phyloP scores from a whole-genome alignment of 2,113 vertebrate genomes.

The Dasypus novemcinctus region DNA sequence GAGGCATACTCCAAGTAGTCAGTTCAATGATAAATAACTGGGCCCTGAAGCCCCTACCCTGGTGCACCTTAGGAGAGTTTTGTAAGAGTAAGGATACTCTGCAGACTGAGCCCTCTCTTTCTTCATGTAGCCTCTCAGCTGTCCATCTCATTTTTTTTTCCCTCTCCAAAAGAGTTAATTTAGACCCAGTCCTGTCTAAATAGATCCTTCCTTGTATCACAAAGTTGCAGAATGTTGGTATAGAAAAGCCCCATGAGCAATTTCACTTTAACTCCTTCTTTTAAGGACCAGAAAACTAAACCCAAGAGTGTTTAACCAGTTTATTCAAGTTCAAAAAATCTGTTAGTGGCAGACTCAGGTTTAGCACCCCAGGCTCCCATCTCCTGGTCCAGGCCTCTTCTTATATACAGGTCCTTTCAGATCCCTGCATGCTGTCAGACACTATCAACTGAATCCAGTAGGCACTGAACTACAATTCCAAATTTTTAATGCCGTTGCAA shows the following conservation, averaged over 20 bases:
- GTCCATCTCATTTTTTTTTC: background rate
- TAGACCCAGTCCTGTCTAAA: background rate
- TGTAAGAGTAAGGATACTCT: background rate
- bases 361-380: background rate
- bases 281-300: background rate
- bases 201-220: background rate
- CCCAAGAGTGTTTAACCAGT: background rate
- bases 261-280: background rate
- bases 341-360: background rate
- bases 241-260: background rate
- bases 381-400: background rate
- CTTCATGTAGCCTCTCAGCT: background rate
- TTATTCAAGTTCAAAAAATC: background rate
- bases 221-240: background rate
- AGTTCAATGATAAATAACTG: background rate
- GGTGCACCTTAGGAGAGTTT: background rate
- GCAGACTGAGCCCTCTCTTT: background rate
- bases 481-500: background rate
- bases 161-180: background rate
- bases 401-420: background rate
- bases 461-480: background rate
- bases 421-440: background rate
- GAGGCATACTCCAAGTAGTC: background rate
- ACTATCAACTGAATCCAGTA: background rate
- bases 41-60: rapidly evolving